Percentiles rank a stretch among this genome's conserved stretches.
These are phyloP conservation scores for Leptinotarsa haldemani DNA, from an alignment of 2,888 invertebrate species.

Conservation along the genomic window DNA sequence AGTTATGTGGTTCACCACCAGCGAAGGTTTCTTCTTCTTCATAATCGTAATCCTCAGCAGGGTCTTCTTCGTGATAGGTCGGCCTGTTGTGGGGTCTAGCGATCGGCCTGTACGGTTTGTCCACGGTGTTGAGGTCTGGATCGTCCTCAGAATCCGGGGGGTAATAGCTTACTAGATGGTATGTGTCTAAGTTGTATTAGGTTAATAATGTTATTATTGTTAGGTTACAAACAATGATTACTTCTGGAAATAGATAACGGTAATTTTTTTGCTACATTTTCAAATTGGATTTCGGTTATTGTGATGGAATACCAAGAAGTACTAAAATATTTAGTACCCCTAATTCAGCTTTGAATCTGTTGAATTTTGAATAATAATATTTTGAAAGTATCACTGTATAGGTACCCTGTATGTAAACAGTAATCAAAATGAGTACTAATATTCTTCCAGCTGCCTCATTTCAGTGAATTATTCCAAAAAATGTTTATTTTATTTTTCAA, in stretches of 20 bases:
- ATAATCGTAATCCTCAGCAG: constrained; percentile 47
- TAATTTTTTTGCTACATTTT: too few species aligned
- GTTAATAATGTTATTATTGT: constrained; percentile 49
- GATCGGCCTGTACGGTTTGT: constrained; percentile 58
- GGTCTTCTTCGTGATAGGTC: constrained; percentile 31
- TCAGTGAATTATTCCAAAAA: too few species aligned
- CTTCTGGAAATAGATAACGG: neutral
- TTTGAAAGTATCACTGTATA: too few species aligned
- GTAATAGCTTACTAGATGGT: constrained; percentile 65
- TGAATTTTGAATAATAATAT: too few species aligned
- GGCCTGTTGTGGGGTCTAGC: constrained; percentile 48
- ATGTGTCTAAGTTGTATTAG: constrained; percentile 59
- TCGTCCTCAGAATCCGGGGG: constrained; percentile 59
- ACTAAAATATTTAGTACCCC: too few species aligned
- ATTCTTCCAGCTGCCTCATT: too few species aligned
- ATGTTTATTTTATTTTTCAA: too few species aligned
- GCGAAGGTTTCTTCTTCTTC: constrained; percentile 42
- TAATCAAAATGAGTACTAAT: too few species aligned
- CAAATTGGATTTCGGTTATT: too few species aligned
- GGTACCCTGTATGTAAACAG: too few species aligned
- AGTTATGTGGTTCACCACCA: constrained; percentile 48
- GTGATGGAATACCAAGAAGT: too few species aligned
- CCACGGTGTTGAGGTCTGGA: constrained; percentile 62
- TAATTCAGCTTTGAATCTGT: too few species aligned
- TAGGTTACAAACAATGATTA: constrained; percentile 30